Percentiles rank a stretch among this genome's conserved stretches.
Evolutionary conservation across 2,797 vertebrate species (phyloP).

Genomic region (Coregonus sp.): DNA sequence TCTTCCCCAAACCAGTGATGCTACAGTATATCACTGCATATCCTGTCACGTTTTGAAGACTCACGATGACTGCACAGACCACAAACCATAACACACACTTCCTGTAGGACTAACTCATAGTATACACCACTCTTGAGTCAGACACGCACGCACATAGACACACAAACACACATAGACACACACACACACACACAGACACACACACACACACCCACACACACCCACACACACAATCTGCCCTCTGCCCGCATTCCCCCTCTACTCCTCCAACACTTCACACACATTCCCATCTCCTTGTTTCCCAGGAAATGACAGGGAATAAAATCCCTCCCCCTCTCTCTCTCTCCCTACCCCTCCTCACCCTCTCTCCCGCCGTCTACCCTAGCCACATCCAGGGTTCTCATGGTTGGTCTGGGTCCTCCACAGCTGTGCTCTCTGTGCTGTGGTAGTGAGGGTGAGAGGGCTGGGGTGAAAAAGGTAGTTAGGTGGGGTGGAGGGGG

Average conservation of each 20-base stretch:
- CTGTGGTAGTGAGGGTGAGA: conserved; percentile 51
- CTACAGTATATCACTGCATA: conserved; percentile 23
- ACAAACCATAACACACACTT: conserved; percentile 2
- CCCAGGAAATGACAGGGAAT: conserved; percentile 39
- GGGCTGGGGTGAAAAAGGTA: conserved; percentile 29
- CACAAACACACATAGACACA: not conserved
- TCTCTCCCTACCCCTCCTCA: conserved; percentile 22
- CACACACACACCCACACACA: not conserved
- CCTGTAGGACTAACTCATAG: conserved; percentile 32
- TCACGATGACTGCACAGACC: conserved; percentile 23
- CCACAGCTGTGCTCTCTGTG: conserved; percentile 61
- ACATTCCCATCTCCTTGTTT: conserved; percentile 17
- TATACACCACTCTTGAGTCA: conserved; percentile 24
- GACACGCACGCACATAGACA: conserved; percentile 1
- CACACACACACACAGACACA: conserved; percentile 17
- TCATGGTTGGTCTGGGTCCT: conserved; percentile 38
- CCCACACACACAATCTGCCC: not conserved
- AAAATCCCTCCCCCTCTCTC: not conserved
- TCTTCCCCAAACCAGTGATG: conserved; percentile 34
- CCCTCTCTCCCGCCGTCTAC: conserved; percentile 8
- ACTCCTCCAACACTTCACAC: not conserved
- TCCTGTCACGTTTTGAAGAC: conserved; percentile 46
- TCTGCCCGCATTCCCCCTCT: too few species aligned
- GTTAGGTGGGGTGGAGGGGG: not conserved
- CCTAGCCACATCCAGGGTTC: conserved; percentile 33